Conservation (phyloP, 1,140 invertebrate species). For the Anthonomus grandis region DNA sequence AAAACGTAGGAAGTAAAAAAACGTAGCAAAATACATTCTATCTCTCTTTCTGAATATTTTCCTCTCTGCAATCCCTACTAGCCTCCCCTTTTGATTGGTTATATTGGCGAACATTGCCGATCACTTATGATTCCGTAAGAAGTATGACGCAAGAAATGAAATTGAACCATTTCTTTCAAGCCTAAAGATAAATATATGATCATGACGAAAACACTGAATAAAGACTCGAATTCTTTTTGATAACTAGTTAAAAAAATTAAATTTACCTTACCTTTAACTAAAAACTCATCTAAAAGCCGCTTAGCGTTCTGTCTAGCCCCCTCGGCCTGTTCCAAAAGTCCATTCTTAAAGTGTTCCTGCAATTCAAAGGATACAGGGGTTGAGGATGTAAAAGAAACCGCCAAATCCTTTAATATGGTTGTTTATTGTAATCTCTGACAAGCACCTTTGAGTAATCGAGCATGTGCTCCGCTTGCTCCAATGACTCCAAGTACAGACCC, state of each 20-base stretch:
- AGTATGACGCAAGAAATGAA: no score
- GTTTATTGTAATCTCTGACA: conserved; percentile 25
- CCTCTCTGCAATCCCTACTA: no score
- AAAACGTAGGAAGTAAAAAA: no score
- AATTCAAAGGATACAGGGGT: neutral
- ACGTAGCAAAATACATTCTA: no score
- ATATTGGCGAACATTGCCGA: no score
- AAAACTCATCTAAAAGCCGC: conserved; percentile 62
- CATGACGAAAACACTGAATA: no score
- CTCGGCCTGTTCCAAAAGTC: conserved; percentile 62
- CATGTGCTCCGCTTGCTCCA: conserved; percentile 64
- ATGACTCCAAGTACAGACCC: conserved; percentile 60
- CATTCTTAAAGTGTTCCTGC: conserved; percentile 66
- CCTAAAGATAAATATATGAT: no score
- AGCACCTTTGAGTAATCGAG: conserved; percentile 64
- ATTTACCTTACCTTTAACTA: conserved; percentile 42
- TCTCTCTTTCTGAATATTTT: no score
- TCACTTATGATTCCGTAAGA: no score
- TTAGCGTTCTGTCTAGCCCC: conserved; percentile 52
- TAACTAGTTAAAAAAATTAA: neutral
- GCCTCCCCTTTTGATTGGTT: no score
- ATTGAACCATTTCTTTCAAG: no score
- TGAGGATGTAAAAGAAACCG: neutral
- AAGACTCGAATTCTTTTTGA: no score
- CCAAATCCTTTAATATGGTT: conserved; percentile 7